phyloP scores from a whole-genome alignment of 92 coral and sea anemone genomes.

The Micromussa lordhowensis region DNA sequence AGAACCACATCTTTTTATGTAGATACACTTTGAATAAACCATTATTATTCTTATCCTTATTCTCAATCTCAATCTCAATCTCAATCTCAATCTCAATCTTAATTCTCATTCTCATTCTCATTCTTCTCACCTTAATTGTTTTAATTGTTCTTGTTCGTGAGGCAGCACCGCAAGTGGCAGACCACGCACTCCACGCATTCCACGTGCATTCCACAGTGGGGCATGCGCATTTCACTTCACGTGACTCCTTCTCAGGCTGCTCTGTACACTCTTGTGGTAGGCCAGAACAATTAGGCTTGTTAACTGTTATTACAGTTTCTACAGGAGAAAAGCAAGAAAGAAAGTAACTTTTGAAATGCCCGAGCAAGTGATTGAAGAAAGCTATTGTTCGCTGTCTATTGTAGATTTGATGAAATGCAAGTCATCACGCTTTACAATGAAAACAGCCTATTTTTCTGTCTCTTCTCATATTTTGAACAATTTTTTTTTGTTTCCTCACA shows the following conservation, averaged over 20 bases:
- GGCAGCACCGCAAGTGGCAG: conserved; percentile 87
- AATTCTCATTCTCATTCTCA: too few species aligned
- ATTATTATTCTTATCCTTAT: too few species aligned
- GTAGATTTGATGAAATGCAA: background rate
- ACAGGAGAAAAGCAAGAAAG: background rate
- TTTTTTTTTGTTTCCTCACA: too few species aligned
- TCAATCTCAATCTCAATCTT: too few species aligned
- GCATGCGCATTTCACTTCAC: conserved; percentile 66
- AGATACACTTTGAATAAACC: too few species aligned
- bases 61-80: too few species aligned
- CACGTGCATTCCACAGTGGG: conserved; percentile 75
- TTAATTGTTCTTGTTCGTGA: conserved; percentile 67
- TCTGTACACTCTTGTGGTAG: conserved; percentile 67
- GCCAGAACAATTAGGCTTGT: conserved; percentile 75
- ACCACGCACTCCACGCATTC: conserved; percentile 80
- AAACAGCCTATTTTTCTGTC: too few species aligned
- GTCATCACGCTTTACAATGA: too few species aligned
- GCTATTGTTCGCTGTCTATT: background rate
- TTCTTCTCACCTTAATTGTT: conserved; percentile 21
- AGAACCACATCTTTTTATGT: too few species aligned
- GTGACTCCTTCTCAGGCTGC: conserved; percentile 36
- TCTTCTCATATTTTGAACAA: too few species aligned
- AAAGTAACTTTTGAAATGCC: background rate
- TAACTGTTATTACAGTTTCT: conserved; percentile 46
- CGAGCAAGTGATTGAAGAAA: too few species aligned